phyloP scores from a whole-genome alignment of 2,113 vertebrate species.

The Daubentonia madagascariensis region DNA sequence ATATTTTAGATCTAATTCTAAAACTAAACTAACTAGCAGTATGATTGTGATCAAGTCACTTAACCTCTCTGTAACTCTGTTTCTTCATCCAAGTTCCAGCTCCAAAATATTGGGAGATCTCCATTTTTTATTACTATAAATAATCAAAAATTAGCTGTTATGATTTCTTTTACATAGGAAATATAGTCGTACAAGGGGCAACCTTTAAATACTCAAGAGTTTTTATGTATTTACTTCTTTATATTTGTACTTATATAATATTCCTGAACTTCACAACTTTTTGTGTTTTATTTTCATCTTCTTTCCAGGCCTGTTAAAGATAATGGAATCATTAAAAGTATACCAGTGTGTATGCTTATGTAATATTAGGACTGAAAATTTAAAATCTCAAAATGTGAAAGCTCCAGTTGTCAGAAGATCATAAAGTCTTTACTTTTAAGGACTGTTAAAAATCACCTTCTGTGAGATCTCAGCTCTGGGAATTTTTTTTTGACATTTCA shows the following conservation, averaged over 20 bases:
- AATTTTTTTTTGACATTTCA: constrained; percentile 81
- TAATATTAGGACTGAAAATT: constrained; percentile 75
- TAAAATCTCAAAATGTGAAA: constrained; percentile 69
- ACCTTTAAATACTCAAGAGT: constrained; percentile 24
- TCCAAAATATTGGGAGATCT: neutral
- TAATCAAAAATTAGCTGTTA: neutral
- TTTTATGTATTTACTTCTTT: constrained; percentile 41
- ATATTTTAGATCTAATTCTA: neutral
- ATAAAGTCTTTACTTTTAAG: constrained; percentile 78
- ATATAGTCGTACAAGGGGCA: neutral
- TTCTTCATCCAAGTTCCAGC: neutral
- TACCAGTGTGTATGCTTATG: constrained; percentile 37
- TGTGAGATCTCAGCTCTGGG: constrained; percentile 79
- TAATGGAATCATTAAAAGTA: constrained; percentile 22
- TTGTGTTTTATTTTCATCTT: constrained; percentile 35
- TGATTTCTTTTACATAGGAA: constrained; percentile 14
- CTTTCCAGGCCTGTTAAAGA: constrained; percentile 19
- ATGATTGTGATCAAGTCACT: neutral
- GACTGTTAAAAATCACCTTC: constrained; percentile 80
- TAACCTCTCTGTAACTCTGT: neutral
- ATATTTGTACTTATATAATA: constrained; percentile 44
- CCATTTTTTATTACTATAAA: neutral
- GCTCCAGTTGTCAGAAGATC: constrained; percentile 78
- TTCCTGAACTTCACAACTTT: constrained; percentile 51
- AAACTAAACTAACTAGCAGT: neutral